phyloP scores from a whole-genome alignment of 2,797 vertebrate species.

The Telmatherina bonti region DNA sequence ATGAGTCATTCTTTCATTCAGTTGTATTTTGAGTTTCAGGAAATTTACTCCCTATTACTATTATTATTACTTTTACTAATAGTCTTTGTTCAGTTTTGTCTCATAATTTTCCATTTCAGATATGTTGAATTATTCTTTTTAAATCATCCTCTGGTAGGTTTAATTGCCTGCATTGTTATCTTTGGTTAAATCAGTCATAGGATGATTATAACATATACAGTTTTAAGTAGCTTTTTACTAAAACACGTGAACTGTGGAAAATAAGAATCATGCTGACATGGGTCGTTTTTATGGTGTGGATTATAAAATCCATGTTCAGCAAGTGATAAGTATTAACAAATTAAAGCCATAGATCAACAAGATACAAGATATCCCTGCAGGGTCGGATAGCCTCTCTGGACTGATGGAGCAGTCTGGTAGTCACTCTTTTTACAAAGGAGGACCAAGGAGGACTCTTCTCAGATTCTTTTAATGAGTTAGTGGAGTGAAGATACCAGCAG shows the following conservation, averaged over 20 bases:
- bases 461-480: no score
- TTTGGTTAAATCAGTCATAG: constrained; percentile 7
- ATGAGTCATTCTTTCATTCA: background rate
- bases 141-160: constrained; percentile 4
- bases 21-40: background rate
- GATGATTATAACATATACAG: constrained; percentile 1
- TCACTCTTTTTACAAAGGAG: no score
- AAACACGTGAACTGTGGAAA: background rate
- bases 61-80: no score
- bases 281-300: background rate
- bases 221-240: constrained; percentile 6
- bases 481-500: no score
- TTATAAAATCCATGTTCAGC: background rate
- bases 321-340: background rate
- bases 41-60: no score
- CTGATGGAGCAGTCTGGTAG: no score
- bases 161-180: constrained; percentile 5
- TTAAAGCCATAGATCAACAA: background rate
- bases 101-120: no score
- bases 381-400: background rate
- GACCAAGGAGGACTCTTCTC: no score
- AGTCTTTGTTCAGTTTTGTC: no score
- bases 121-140: no score
- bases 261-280: background rate
- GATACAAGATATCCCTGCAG: background rate